Evolutionary conservation across 2,888 invertebrate species (phyloP), one percentile per base, ranked within the genome.

Genomic region (Scelioninae gen. 1): DNA sequence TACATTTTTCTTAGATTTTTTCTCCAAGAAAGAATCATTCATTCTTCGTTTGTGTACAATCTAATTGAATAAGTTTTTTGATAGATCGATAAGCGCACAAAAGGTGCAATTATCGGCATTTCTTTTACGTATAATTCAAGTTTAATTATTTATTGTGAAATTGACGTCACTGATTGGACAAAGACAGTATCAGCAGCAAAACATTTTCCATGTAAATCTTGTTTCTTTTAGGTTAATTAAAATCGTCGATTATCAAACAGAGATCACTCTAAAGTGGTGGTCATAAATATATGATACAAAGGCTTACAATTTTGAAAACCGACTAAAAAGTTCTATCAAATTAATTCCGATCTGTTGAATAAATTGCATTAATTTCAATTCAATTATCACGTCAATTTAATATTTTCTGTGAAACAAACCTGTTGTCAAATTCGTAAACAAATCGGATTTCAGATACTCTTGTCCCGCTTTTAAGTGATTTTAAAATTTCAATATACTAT

Each of bases 131-230:
- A 23, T 32, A 34, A 34, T 32, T 8, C 32, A n/a, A 32, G 11
- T 55, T 55, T 55, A 55, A 55, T 55, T 55, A 43, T 43, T 43
- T 43, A 43, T 43, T n/a, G 43, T 43, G 5, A 43, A 43, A 43
- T n/a, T 43, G 43, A 43, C n/a, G 11, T 43, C 0, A 43, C 34
- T 0, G 43, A 8, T 38, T 38, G 43, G n/a, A n/a, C 5, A 43
- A 43, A 43, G n/a, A 43, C n/a, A 43, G 11, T 11, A n/a, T n/a
- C n/a, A n/a, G 5, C 11, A n/a, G 43, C 9, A 43, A 10, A 43
- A 43, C 11, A n/a, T 43, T 43, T 43, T 43, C 23, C 23, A 23
- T 23, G 1, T 4, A 23, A 23, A 23, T 23, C 23, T 23, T 23
- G 23, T n/a, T n/a, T n/a, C 43, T 11, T 11, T 11, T 11, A n/a